Base-by-base conservation (phyloP, 1,140 invertebrate species). In the Hycleus cichorii region DNA sequence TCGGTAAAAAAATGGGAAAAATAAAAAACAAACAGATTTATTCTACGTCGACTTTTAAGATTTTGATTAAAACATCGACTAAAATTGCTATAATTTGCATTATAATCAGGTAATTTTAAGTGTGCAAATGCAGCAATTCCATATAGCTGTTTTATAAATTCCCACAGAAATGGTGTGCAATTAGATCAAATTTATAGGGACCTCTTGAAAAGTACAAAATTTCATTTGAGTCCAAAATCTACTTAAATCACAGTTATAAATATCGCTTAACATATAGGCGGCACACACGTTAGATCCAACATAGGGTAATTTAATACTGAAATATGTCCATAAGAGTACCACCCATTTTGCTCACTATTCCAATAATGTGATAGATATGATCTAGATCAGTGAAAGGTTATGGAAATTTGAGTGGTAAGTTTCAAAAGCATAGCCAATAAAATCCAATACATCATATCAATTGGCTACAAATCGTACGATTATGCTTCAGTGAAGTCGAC, bases 391-490 rank as follows among this genome's bases (percentile, higher is more conserved):
- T 56, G 57, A 57, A 49, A 59, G 60, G 54, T 62, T 64, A 64
- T 64, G 63, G 56, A 62, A 64, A 64, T 64, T 60, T 59, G 49
- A 60, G 59, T 52, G 52, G 55, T 58, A 62, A 64, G 48, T 64
- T 52, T 48, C 38, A 39, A 53, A 49, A 40, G 55, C 53, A 55
- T 24, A 48, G 59, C 47, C 51, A 53, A 57, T 57, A 64, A 64
- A 62, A 47, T 50, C 39, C 47, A 56, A 52, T 54, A 48, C 46
- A 52, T 57, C 58, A 50, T 47, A 64, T 64, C 63, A 62, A 64
- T 64, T 64, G 63, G 57, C 63, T 56, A 58, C 63, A 64, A 64
- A 64, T 64, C 56, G 62, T 47, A 42, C 48, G 44, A 58, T 51
- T 59, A 57, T 60, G 60, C 50, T 26, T 49, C 49, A 45, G 49